phyloP scores from a whole-genome alignment of 2,888 invertebrate species.

The Eledona agricola region DNA sequence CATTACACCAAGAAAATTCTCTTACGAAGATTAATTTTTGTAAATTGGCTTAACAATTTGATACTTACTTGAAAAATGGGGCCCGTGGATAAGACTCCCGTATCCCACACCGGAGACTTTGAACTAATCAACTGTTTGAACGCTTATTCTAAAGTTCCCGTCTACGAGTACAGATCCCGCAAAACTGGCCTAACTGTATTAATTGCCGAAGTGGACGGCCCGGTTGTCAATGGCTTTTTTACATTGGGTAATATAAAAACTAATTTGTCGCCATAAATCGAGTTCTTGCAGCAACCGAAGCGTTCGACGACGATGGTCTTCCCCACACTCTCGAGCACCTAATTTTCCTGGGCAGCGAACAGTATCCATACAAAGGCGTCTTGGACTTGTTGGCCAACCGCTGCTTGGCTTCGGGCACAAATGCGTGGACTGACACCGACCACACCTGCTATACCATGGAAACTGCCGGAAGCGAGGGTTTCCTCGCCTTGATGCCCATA shows the following conservation, averaged over 20 bases:
- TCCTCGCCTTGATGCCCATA: conserved; percentile 86
- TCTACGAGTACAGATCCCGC: conserved; percentile 81
- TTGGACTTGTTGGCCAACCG: conserved; percentile 89
- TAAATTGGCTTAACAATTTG: neutral
- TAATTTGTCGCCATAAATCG: conserved; percentile 3
- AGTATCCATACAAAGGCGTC: conserved; percentile 90
- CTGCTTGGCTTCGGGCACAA: conserved; percentile 90
- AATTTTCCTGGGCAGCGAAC: conserved; percentile 88
- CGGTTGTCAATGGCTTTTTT: conserved; percentile 89
- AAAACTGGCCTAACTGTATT: conserved; percentile 83
- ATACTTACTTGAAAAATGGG: conserved; percentile 17
- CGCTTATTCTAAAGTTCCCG: conserved; percentile 77
- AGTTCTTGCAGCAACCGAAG: conserved; percentile 78
- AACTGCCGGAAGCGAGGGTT: conserved; percentile 88
- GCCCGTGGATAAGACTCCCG: conserved; percentile 59
- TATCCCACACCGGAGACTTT: conserved; percentile 62
- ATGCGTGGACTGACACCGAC: conserved; percentile 89
- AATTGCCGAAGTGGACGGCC: conserved; percentile 87
- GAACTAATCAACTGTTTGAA: conserved; percentile 70
- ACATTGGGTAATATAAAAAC: conserved; percentile 78
- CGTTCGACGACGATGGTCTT: conserved; percentile 89
- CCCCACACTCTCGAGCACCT: conserved; percentile 94
- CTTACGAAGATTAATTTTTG: no score
- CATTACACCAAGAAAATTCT: no score
- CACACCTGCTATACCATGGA: conserved; percentile 91